Percentiles rank a stretch among this genome's conserved stretches.
Conservation (phyloP, 2,797 vertebrate genomes). For the Tadarida brasiliensis region DNA sequence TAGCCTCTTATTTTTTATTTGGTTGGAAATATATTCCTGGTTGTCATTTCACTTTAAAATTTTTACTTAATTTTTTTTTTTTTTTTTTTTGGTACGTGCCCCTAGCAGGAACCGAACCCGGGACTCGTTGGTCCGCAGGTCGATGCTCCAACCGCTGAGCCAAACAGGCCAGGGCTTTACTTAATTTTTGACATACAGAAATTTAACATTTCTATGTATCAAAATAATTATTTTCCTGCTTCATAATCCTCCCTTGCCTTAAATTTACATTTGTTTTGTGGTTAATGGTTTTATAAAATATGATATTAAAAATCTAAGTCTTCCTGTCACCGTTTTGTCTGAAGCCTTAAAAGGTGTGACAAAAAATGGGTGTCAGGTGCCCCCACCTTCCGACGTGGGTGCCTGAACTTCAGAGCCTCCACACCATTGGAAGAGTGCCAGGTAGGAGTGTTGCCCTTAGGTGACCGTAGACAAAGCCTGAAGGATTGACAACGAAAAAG, state of each 20-base stretch:
- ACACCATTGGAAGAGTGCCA: not conserved
- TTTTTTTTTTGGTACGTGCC: too few relatives aligned
- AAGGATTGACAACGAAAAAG: not conserved
- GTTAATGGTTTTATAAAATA: slow-evolving; percentile 8
- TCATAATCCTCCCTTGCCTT: not conserved
- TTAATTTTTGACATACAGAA: slow-evolving; percentile 18
- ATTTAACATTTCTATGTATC: not conserved
- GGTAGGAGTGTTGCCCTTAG: not conserved
- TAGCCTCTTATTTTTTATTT: slow-evolving; percentile 1
- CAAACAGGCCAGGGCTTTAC: too few relatives aligned
- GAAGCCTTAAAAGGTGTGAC: not conserved
- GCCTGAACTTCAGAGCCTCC: not conserved
- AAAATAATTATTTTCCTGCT: not conserved
- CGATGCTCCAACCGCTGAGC: too few relatives aligned
- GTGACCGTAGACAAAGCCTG: not conserved
- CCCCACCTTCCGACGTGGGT: not conserved
- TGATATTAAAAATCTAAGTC: slow-evolving; percentile 5
- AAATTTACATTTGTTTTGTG: not conserved
- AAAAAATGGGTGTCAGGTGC: not conserved
- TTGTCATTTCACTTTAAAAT: not conserved
- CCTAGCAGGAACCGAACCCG: too few relatives aligned
- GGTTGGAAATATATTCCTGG: slow-evolving; percentile 8
- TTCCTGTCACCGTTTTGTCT: slow-evolving; percentile 3
- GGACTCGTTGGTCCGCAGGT: too few relatives aligned
- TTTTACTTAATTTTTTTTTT: too few relatives aligned